phyloP scores from a whole-genome alignment of 92 coral and sea anemone species.

The Parazoanthus atlanticus region DNA sequence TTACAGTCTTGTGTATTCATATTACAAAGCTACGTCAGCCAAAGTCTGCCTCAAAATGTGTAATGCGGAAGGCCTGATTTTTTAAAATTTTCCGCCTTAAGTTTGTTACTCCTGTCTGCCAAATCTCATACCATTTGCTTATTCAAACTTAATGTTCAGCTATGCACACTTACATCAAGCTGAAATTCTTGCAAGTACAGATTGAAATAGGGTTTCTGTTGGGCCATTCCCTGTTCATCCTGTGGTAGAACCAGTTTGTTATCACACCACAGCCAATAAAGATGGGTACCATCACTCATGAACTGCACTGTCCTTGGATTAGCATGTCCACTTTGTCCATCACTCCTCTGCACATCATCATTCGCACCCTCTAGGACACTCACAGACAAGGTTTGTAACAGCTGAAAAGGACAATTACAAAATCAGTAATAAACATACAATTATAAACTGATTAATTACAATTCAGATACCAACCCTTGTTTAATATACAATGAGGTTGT shows the following conservation, averaged over 20 bases:
- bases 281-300: conserved; percentile 43
- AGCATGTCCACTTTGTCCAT: conserved; percentile 2
- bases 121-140: neutral
- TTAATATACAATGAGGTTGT: no score
- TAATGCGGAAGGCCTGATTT: no score
- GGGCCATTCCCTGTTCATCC: conserved; percentile 27
- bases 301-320: conserved; percentile 26
- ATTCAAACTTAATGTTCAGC: no score
- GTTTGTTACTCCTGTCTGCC: neutral
- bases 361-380: neutral
- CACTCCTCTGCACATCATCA: neutral
- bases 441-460: no score
- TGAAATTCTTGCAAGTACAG: conserved; percentile 38
- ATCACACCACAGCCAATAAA: conserved; percentile 43
- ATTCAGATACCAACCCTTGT: no score
- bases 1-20: no score
- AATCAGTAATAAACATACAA: neutral
- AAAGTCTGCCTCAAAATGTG: no score
- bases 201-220: conserved; percentile 33
- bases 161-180: conserved; percentile 3
- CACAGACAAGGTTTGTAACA: conserved; percentile 22
- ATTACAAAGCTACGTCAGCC: no score
- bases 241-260: conserved; percentile 29
- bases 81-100: no score
- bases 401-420: neutral